Evolutionary conservation across 2,113 vertebrate genomes (phyloP).

Genomic region (Leptosomus discolor): DNA sequence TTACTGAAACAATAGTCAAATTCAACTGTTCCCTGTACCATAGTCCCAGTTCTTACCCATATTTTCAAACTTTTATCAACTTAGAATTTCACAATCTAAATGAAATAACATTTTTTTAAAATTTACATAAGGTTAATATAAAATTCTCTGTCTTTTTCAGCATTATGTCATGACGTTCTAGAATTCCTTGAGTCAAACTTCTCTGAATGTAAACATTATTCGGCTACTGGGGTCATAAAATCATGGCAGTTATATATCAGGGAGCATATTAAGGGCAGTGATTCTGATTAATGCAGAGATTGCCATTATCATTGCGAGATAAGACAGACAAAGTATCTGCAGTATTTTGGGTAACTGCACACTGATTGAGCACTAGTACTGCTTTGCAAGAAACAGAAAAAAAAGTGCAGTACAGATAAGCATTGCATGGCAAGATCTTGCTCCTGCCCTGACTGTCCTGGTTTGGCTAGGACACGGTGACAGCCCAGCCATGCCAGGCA

Average conservation of each 20-base stretch:
- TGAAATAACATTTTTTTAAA: background rate
- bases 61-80: background rate
- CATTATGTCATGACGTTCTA: background rate
- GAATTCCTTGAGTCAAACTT: background rate
- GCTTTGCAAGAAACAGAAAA: background rate
- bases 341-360: background rate
- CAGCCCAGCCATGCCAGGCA: too few species aligned
- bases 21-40: background rate
- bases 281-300: background rate
- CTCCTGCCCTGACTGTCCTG: background rate
- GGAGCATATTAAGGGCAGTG: background rate
- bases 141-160: background rate
- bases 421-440: background rate
- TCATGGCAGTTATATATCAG: background rate
- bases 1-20: background rate
- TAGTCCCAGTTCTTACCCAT: background rate
- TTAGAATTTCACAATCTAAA: background rate
- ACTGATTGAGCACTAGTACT: background rate
- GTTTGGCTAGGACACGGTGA: too few species aligned
- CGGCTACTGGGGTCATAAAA: background rate
- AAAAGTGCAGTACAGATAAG: background rate
- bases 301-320: background rate
- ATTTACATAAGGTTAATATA: background rate
- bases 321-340: background rate
- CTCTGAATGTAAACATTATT: background rate